Evolutionary conservation across 2,888 invertebrate species (phyloP), one percentile per base, ranked within the genome.

Genomic region (Molorchus minor): DNA sequence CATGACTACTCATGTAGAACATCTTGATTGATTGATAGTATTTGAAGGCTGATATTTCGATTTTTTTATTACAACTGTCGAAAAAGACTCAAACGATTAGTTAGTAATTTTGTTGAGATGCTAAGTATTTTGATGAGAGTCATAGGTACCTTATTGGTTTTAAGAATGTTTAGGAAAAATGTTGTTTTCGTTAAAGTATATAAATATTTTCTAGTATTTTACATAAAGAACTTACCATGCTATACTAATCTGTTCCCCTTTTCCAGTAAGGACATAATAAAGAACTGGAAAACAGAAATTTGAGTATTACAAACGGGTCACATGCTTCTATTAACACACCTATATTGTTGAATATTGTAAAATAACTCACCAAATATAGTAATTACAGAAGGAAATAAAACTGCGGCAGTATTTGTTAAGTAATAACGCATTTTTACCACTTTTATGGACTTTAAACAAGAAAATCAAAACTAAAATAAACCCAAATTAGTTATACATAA

Each of bases 201-300:
- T n/a, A n/a, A n/a, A n/a, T n/a, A n/a, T n/a, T n/a, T n/a, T n/a
- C n/a, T n/a, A n/a, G n/a, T n/a, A 45, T 45, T 33, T 38, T 38
- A n/a, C 4, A 12, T 12, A 25, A 35, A 41, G 25, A 30, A 70
- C 81, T 79, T 76, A 87, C 92, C 96, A 96, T 83, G 89, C 94
- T 72, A 95, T 75, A 81, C 93, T 93, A 74, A 94, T 85, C 80
- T 89, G 85, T 83, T 92, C 89, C 74, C 95, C 96, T 83, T 91
- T 91, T 68, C 93, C 94, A 75, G 91, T 90, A 69, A 96, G 84
- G 62, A 91, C 82, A 82, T 90, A 87, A 82, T 85, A 87, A 71
- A 86, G 77, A 70, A 85, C 83, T 82, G 21, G 16, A 16, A 40
- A 45, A 54, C 10, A 3, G 30, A 44, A 44, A 55, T 44, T 30